phyloP scores from a whole-genome alignment of 2,113 vertebrate species.

The Deroptyus accipitrinus region DNA sequence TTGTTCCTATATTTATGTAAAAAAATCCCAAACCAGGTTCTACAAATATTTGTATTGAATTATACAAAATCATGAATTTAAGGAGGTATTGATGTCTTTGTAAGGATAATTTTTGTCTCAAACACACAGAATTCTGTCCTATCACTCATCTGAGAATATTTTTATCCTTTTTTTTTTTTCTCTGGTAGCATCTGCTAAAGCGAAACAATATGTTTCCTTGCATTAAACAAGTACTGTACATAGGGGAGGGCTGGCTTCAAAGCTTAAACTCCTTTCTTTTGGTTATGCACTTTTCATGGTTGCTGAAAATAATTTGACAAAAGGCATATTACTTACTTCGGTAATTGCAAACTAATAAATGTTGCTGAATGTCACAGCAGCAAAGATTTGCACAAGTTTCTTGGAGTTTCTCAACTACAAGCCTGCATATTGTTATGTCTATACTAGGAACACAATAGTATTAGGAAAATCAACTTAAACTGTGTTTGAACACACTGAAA shows the following conservation, averaged over 20 bases:
- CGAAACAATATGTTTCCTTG: constrained; percentile 14
- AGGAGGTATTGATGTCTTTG: background rate
- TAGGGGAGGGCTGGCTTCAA: background rate
- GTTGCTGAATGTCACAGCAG: background rate
- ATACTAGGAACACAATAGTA: background rate
- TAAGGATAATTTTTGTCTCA: background rate
- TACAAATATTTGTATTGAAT: background rate
- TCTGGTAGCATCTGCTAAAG: constrained; percentile 9
- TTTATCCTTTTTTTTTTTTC: background rate
- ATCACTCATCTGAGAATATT: background rate
- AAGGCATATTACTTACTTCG: constrained; percentile 7
- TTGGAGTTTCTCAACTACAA: background rate
- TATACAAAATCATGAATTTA: background rate
- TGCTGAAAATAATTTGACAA: constrained; percentile 29
- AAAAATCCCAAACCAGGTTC: background rate
- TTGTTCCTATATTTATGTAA: background rate
- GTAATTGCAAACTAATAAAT: constrained; percentile 20
- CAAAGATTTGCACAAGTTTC: background rate
- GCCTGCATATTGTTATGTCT: background rate
- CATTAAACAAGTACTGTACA: background rate
- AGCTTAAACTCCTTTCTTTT: background rate
- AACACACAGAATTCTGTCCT: background rate
- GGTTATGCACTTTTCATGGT: background rate
- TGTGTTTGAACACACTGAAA: background rate
- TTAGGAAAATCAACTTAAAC: background rate